phyloP scores from a whole-genome alignment of 1,140 invertebrate species.

The Halictus rubicundus region DNA sequence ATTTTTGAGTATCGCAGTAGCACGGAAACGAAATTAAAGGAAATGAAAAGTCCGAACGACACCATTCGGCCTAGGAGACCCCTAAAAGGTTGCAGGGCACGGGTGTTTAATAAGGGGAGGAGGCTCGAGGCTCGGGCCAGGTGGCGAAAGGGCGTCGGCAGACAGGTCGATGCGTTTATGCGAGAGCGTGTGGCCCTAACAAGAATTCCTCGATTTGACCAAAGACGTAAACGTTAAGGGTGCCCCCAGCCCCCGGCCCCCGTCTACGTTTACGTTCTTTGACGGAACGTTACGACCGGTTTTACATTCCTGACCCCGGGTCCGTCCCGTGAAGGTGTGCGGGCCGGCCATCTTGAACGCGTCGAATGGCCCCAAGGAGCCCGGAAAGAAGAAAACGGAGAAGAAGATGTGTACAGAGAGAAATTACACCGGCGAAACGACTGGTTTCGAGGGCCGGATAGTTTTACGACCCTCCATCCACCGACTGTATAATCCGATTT shows the following conservation, averaged over 20 bases:
- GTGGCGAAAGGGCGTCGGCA: conserved; percentile 36
- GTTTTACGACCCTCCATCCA: conserved; percentile 34
- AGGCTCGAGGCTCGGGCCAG: conserved; percentile 61
- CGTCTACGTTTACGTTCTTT: conserved; percentile 24
- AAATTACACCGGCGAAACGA: conserved; percentile 43
- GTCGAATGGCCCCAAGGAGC: neutral
- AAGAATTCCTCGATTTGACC: conserved; percentile 45
- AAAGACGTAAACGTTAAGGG: conserved; percentile 49
- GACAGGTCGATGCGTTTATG: conserved; percentile 30
- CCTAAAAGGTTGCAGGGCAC: too few species aligned
- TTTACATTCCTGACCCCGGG: conserved; percentile 34
- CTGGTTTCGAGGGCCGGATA: conserved; percentile 8
- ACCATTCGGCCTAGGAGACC: too few species aligned
- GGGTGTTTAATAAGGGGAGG: conserved; percentile 63
- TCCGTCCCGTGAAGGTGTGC: neutral
- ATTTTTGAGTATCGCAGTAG: too few species aligned
- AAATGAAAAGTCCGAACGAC: too few species aligned
- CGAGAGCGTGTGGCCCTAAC: neutral
- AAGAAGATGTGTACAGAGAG: conserved; percentile 9
- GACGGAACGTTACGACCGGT: conserved; percentile 42
- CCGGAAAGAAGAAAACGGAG: neutral
- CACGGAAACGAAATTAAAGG: too few species aligned
- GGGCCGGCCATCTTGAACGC: neutral
- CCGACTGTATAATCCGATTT: conserved; percentile 52
- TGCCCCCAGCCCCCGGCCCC: neutral